These are phyloP conservation scores for Phataginus tricuspis DNA, from an alignment of 2,797 vertebrate genomes.

Conservation along the genomic window DNA sequence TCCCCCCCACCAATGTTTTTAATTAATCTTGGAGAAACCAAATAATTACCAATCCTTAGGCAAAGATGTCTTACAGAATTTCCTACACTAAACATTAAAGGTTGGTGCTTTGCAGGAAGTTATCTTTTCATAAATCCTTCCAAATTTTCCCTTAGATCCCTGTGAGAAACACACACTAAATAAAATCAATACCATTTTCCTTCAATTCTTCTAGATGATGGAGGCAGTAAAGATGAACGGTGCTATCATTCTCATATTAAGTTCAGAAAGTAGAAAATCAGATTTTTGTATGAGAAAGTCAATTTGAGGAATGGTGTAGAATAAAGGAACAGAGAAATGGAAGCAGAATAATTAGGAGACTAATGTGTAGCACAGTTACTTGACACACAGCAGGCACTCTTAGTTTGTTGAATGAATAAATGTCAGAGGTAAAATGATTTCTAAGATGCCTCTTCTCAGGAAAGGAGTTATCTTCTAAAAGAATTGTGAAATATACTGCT, in stretches of 20 bases:
- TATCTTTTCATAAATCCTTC: slow-evolving; percentile 7
- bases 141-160: slow-evolving; percentile 30
- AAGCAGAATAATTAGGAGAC: background rate
- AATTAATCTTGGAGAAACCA: slow-evolving; percentile 25
- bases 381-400: background rate
- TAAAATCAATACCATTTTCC: background rate
- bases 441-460: background rate
- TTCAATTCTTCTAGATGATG: background rate
- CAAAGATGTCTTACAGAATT: slow-evolving; percentile 31
- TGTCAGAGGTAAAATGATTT: slow-evolving; percentile 23
- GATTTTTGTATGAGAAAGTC: background rate
- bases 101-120: slow-evolving; percentile 22
- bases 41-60: background rate
- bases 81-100: slow-evolving; percentile 44
- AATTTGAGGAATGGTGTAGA: background rate
- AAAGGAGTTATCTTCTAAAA: background rate
- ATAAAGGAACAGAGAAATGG: slow-evolving; percentile 17
- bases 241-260: background rate
- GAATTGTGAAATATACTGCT: background rate
- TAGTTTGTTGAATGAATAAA: slow-evolving; percentile 14
- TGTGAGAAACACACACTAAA: slow-evolving; percentile 34
- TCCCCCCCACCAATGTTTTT: background rate
- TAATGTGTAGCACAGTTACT: background rate
- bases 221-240: background rate
- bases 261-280: slow-evolving; percentile 9